Evolutionary conservation across 2,888 invertebrate genomes (phyloP).

Genomic region (Macropis europaea): DNA sequence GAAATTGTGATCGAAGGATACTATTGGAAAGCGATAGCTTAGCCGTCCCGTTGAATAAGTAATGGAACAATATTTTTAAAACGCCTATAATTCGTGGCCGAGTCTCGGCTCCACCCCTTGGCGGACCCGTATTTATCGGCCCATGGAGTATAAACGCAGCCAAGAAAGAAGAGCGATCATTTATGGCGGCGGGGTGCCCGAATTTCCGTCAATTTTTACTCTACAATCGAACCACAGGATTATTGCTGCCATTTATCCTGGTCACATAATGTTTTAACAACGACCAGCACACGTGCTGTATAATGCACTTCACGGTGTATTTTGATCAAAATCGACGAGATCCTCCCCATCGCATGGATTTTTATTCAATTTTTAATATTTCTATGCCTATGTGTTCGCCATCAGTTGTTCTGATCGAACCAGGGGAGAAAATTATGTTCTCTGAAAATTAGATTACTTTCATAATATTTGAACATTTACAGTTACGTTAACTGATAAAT

Average conservation of each 20-base stretch:
- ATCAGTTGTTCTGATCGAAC: too few relatives aligned
- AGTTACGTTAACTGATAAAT: too few relatives aligned
- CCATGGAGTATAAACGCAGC: slow-evolving; percentile 77
- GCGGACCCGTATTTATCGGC: slow-evolving; percentile 79
- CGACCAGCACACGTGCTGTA: slow-evolving; percentile 69
- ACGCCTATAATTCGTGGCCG: slow-evolving; percentile 79
- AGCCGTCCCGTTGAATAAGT: slow-evolving; percentile 77
- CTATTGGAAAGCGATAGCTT: slow-evolving; percentile 79
- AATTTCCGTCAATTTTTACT: slow-evolving; percentile 65
- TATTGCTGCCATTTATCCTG: slow-evolving; percentile 76
- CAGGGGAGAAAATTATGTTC: too few relatives aligned
- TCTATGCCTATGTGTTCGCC: too few relatives aligned
- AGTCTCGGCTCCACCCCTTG: slow-evolving; percentile 65
- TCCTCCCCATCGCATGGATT: too few relatives aligned
- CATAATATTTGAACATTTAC: too few relatives aligned
- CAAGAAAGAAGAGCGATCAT: slow-evolving; percentile 76
- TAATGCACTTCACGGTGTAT: too few relatives aligned
- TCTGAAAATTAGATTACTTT: too few relatives aligned
- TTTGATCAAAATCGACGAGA: too few relatives aligned
- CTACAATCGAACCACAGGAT: slow-evolving; percentile 74
- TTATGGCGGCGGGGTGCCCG: slow-evolving; percentile 66
- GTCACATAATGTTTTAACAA: slow-evolving; percentile 75
- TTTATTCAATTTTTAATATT: too few relatives aligned
- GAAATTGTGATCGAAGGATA: slow-evolving; percentile 77
- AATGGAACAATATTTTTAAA: slow-evolving; percentile 80